phyloP scores from a whole-genome alignment of 2,113 vertebrate genomes.

The Psettodes erumei region DNA sequence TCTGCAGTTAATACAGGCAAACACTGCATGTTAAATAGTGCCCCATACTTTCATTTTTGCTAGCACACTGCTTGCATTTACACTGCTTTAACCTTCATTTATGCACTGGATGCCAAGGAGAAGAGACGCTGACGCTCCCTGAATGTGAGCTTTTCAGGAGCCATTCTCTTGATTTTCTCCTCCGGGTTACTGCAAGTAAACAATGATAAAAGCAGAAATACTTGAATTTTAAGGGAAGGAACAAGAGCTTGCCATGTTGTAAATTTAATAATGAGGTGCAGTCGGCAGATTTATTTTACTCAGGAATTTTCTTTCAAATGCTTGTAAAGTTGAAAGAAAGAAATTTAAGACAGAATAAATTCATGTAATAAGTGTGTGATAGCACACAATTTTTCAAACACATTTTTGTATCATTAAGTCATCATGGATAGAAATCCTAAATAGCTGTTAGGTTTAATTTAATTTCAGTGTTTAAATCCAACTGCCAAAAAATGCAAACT shows the following conservation, averaged over 20 bases:
- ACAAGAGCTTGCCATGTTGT: no score
- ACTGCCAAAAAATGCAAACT: slow-evolving; percentile 39
- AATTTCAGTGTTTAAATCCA: neutral
- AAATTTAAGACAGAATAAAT: neutral
- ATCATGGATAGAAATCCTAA: neutral
- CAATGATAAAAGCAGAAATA: slow-evolving; percentile 6
- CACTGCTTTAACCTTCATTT: slow-evolving; percentile 27
- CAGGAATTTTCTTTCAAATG: slow-evolving; percentile 32
- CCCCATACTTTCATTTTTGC: slow-evolving; percentile 5
- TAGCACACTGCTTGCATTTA: neutral
- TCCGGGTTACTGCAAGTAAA: slow-evolving; percentile 52
- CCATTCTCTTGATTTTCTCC: slow-evolving; percentile 7
- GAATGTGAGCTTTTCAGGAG: slow-evolving; percentile 78
- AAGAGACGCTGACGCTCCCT: slow-evolving; percentile 77
- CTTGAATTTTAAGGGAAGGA: slow-evolving; percentile 42
- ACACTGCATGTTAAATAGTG: neutral
- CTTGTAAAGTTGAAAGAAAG: neutral
- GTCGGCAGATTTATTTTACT: slow-evolving; percentile 36
- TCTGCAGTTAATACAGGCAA: neutral
- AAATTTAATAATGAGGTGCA: no score
- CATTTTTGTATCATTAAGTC: neutral
- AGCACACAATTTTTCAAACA: no score
- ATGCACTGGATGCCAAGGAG: slow-evolving; percentile 57
- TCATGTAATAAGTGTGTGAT: no score
- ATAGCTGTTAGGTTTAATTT: neutral